These are phyloP conservation scores for Ophioninae sp. DNA, from an alignment of 2,888 invertebrate genomes.

Conservation along the genomic window DNA sequence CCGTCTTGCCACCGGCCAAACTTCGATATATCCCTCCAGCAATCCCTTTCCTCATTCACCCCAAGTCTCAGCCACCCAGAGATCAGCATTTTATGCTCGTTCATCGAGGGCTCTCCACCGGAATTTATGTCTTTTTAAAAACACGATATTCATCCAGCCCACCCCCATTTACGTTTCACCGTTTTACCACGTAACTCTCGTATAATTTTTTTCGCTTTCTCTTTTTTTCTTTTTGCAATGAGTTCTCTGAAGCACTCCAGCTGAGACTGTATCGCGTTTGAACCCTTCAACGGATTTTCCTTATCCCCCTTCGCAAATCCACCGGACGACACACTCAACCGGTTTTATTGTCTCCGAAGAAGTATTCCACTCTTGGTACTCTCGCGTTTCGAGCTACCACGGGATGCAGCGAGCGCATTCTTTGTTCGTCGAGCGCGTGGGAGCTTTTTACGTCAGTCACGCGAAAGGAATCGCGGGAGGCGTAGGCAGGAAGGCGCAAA, in stretches of 20 bases:
- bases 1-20: conserved; percentile 53
- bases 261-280: conserved; percentile 3
- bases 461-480: conserved; percentile 44
- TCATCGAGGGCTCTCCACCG: conserved; percentile 70
- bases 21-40: conserved; percentile 70
- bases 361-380: conserved; percentile 20
- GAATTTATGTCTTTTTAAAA: conserved; percentile 56
- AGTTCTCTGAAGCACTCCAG: conserved; percentile 7
- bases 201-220: conserved; percentile 20
- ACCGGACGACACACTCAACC: conserved; percentile 11
- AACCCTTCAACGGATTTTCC: conserved; percentile 25
- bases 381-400: conserved; percentile 20
- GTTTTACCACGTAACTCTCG: conserved; percentile 16
- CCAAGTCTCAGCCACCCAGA: conserved; percentile 17
- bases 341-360: conserved; percentile 33
- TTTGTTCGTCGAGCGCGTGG: conserved; percentile 42
- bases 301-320: conserved; percentile 16
- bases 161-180: conserved; percentile 10
- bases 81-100: conserved; percentile 67
- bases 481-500: conserved; percentile 2
- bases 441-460: conserved; percentile 45
- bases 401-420: conserved; percentile 43
- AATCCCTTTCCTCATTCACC: conserved; percentile 36
- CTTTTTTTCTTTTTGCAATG: conserved; percentile 3
- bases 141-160: conserved; percentile 13